A percentile compares a stretch with the other conserved stretches of the same genome.
These are phyloP conservation scores for Agrilus biguttatus DNA, from an alignment of 2,888 invertebrate species.

Conservation along the genomic window DNA sequence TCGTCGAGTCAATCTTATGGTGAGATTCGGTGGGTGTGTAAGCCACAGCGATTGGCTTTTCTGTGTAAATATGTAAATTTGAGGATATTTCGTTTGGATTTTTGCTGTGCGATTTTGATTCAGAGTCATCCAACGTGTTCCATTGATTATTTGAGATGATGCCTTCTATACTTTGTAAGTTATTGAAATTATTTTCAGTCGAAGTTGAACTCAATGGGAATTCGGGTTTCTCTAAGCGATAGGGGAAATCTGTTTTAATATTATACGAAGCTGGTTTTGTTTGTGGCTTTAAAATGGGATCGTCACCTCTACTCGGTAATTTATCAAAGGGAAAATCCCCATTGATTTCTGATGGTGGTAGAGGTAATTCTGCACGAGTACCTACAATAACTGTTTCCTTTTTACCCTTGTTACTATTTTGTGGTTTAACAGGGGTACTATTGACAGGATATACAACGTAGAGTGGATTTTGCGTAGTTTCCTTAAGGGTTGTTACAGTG, in stretches of 20 bases:
- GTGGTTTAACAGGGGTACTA: conserved; percentile 34
- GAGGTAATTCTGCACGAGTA: conserved; percentile 35
- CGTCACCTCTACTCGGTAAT: conserved; percentile 22
- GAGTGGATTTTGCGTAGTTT: conserved; percentile 28
- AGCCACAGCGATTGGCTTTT: conserved; percentile 49
- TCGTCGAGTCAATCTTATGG: conserved; percentile 12
- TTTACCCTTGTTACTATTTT: conserved; percentile 28
- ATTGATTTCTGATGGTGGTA: conserved; percentile 22
- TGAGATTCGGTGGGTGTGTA: conserved; percentile 44
- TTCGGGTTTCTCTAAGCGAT: conserved; percentile 46
- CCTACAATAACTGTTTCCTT: conserved; percentile 42
- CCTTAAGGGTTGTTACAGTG: conserved; percentile 20
- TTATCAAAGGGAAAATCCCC: conserved; percentile 13
- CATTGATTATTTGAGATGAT: conserved; percentile 24
- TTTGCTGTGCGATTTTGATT: conserved; percentile 19
- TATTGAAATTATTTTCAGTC: conserved; percentile 21
- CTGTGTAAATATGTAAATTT: conserved; percentile 31
- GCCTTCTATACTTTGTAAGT: conserved; percentile 22
- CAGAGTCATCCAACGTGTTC: conserved; percentile 28
- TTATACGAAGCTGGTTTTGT: conserved; percentile 21
- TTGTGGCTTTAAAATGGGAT: conserved; percentile 31
- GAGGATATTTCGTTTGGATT: conserved; percentile 24
- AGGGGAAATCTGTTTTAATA: conserved; percentile 46
- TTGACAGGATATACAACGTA: conserved; percentile 48
- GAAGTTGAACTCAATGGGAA: conserved; percentile 28